These are phyloP conservation scores for Dryomyza anilis DNA, from an alignment of 2,888 invertebrate genomes.

Conservation along the genomic window DNA sequence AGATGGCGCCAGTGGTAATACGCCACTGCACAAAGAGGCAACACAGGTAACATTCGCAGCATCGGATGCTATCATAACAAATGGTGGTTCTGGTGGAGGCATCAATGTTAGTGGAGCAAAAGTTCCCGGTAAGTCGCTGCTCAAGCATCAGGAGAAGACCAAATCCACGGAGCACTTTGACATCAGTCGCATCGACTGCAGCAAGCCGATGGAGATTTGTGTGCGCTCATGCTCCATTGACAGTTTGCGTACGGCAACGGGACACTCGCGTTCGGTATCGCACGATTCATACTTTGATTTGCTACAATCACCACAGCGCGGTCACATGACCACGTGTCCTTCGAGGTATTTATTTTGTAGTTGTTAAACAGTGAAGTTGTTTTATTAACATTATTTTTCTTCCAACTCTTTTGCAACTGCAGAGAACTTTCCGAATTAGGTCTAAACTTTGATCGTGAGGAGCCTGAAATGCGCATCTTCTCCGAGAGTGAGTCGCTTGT, in stretches of 20 bases:
- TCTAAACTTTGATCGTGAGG: constrained; percentile 82
- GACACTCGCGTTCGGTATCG: constrained; percentile 75
- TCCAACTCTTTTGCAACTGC: constrained; percentile 1
- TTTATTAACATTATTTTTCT: background rate
- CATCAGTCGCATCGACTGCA: constrained; percentile 41
- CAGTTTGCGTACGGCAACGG: constrained; percentile 59
- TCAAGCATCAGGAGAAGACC: constrained; percentile 52
- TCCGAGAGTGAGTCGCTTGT: constrained; percentile 82
- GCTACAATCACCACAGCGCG: constrained; percentile 61
- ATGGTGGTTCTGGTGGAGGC: constrained; percentile 44
- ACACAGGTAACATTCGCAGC: constrained; percentile 56
- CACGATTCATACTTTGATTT: constrained; percentile 92
- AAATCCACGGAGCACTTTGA: constrained; percentile 60
- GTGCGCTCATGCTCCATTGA: constrained; percentile 61
- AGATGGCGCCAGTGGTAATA: background rate
- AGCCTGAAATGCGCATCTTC: constrained; percentile 84
- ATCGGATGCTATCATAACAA: constrained; percentile 42
- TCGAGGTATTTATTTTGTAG: constrained; percentile 53
- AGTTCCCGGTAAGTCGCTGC: constrained; percentile 44
- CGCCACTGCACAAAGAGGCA: constrained; percentile 41
- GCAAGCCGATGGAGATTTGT: constrained; percentile 59
- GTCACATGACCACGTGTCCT: constrained; percentile 57
- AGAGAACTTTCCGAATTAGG: constrained; percentile 82
- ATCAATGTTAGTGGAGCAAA: too few species aligned
- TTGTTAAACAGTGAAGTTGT: background rate